Evolutionary conservation across 2,888 invertebrate genomes (phyloP).

Genomic region (Drosophila imparisetae): DNA sequence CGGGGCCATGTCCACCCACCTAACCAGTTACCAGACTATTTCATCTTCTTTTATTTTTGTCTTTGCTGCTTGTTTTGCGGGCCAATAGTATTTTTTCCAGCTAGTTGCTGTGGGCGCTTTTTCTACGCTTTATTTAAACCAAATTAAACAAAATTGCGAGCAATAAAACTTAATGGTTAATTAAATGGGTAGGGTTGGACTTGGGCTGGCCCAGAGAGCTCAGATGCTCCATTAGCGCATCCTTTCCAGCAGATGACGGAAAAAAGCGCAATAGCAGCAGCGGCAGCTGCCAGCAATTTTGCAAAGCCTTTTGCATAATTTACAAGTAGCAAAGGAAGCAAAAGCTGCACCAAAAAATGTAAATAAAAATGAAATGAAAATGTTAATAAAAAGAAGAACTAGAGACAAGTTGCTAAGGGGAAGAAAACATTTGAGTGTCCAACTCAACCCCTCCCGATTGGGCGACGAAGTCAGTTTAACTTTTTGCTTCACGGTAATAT

Average conservation of each 20-base stretch:
- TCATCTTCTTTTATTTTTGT: slow-evolving; percentile 10
- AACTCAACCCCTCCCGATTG: slow-evolving; percentile 15
- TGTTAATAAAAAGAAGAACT: slow-evolving; percentile 30
- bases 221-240: slow-evolving; percentile 39
- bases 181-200: slow-evolving; percentile 76
- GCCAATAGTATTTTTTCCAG: slow-evolving; percentile 44
- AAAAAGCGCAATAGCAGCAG: slow-evolving; percentile 39
- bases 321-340: slow-evolving; percentile 69
- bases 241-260: slow-evolving; percentile 35
- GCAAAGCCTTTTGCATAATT: slow-evolving; percentile 78
- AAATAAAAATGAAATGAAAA: slow-evolving; percentile 10
- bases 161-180: slow-evolving; percentile 81
- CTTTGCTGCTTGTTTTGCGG: slow-evolving; percentile 23
- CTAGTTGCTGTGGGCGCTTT: slow-evolving; percentile 39
- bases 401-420: slow-evolving; percentile 35
- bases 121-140: slow-evolving; percentile 72
- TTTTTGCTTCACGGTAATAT: slow-evolving; percentile 59
- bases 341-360: slow-evolving; percentile 17
- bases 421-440: slow-evolving; percentile 5
- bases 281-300: slow-evolving; percentile 66
- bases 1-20: slow-evolving; percentile 50
- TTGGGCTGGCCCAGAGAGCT: slow-evolving; percentile 37
- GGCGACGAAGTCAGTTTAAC: slow-evolving; percentile 54
- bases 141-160: slow-evolving; percentile 81
- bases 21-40: slow-evolving; percentile 52